Conservation (phyloP, 2,888 invertebrate species). For the Spodoptera picta region DNA sequence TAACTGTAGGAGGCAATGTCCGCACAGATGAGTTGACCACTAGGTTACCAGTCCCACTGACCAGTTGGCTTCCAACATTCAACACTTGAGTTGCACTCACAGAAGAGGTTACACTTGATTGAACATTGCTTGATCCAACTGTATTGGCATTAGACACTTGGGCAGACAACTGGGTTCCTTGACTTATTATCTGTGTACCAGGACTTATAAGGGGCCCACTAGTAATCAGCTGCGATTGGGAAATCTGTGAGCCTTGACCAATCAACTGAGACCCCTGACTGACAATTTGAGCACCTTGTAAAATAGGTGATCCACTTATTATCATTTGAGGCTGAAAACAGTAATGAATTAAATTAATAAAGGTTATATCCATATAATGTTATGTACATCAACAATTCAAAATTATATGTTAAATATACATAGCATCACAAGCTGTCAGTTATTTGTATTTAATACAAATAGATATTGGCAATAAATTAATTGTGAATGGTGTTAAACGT, state of each 20-base stretch:
- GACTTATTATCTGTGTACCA: conserved; percentile 84
- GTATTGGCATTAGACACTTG: conserved; percentile 73
- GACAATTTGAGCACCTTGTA: conserved; percentile 83
- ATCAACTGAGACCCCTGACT: conserved; percentile 81
- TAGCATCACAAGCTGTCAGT: not conserved
- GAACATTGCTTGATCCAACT: conserved; percentile 63
- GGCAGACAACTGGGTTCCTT: conserved; percentile 81
- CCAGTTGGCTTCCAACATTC: conserved; percentile 79
- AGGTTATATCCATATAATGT: not conserved
- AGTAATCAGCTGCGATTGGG: conserved; percentile 78
- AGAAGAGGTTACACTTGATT: conserved; percentile 71
- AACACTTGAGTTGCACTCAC: conserved; percentile 75
- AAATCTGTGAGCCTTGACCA: conserved; percentile 79
- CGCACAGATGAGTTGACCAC: conserved; percentile 82
- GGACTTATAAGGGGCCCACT: conserved; percentile 78
- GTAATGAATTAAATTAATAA: not conserved
- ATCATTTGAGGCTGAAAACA: conserved; percentile 83
- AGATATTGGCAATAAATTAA: not conserved
- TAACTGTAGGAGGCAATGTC: conserved; percentile 79
- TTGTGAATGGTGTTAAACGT: not conserved
- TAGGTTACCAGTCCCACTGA: conserved; percentile 74
- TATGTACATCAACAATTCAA: no score
- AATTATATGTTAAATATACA: not conserved
- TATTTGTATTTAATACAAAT: not conserved
- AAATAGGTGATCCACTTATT: conserved; percentile 79